These are phyloP conservation scores for Macrochelys suwanniensis DNA, from an alignment of 2,797 vertebrate genomes.

Conservation along the genomic window DNA sequence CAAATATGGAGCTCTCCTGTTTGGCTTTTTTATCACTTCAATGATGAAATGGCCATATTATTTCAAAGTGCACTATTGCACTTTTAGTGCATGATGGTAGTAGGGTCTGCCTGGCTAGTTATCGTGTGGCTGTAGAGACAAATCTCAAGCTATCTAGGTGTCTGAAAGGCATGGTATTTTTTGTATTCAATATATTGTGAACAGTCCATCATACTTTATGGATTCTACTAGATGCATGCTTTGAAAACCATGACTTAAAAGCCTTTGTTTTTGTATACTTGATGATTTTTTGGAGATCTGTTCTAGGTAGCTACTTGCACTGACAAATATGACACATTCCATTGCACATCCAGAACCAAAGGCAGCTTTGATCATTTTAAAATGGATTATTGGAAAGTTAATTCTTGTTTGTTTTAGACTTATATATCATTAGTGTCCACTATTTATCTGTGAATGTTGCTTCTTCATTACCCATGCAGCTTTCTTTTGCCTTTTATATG, in stretches of 20 bases:
- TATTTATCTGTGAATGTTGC: neutral
- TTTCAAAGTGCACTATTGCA: neutral
- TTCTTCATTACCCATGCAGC: neutral
- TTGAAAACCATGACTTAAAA: neutral
- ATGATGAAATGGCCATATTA: neutral
- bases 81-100: neutral
- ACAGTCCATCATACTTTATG: neutral
- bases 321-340: neutral
- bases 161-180: neutral
- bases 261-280: neutral
- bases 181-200: too few species aligned
- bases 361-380: neutral
- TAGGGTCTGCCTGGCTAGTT: neutral
- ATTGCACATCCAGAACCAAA: conserved; percentile 1
- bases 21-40: neutral
- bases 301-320: neutral
- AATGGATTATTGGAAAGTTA: neutral
- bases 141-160: neutral
- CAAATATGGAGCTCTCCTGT: neutral
- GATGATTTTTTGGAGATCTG: rapidly evolving
- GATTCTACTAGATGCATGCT: neutral
- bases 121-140: neutral
- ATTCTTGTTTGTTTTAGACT: neutral
- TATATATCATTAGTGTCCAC: conserved; percentile 3
- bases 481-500: neutral